Evolutionary conservation across 2,888 invertebrate genomes (phyloP), one percentile per base, ranked within the genome.

Genomic region (Coenonympha arcania): DNA sequence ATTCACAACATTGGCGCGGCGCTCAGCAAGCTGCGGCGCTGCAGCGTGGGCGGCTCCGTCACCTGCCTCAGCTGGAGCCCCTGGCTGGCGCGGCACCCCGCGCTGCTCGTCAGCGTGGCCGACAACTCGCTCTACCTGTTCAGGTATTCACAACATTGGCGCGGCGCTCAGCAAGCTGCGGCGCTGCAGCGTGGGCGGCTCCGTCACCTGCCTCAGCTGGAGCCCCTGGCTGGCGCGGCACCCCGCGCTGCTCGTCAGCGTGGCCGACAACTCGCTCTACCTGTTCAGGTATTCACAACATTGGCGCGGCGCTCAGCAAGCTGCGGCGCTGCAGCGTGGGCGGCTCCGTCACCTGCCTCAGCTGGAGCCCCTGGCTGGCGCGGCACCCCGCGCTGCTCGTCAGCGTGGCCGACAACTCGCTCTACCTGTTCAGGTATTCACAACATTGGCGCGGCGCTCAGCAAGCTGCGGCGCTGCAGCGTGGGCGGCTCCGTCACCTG

Each of bases 211-310:
- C 76, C 88, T 95, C 50, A 91, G 91, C 59, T 93, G 93, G 85
- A 88, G 93, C 66, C 91, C 93, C 6, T 95, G 94, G 94, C 90
- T 94, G 48, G 94, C 93, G 64, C 79, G 94, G 3, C 93, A 94
- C 73, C 94, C 94, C 28, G 91, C 92, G 39, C 79, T 95, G 48
- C 87, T 95, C 15, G 92, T 93, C 56, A 95, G 93, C 81, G 91
- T 91, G 62, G 90, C 92, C 5, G 89, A 92, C 63, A 92, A 94
- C 85, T 88, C 90, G 22, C 88, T 95, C 8, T 90, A 90, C 54
- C 15, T 43, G 15, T 43, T 31, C 31, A 20, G 43, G 43, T 31
- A 30, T 1, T 6, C 6, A n/a, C 71, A 79, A 90, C 42, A 88
- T 89, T 42, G 89, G 90, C 58, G 92, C 92, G 26, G 86, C 89